phyloP scores from a whole-genome alignment of 2,888 invertebrate species.

The Leptopilina drosophilae region DNA sequence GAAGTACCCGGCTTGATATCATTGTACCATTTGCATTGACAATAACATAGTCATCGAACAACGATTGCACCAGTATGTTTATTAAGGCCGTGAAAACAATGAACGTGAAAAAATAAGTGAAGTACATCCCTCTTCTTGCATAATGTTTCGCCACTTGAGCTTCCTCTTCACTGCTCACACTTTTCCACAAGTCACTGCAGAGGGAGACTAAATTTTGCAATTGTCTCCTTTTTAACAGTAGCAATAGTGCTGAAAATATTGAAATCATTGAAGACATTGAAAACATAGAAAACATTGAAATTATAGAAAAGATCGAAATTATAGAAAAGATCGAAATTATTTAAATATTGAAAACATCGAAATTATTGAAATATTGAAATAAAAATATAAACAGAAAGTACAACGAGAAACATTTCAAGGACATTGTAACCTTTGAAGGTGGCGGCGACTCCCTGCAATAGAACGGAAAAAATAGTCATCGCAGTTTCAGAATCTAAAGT shows the following conservation, averaged over 20 bases:
- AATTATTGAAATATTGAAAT: no score
- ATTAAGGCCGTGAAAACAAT: neutral
- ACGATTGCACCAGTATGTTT: neutral
- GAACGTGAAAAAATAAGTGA: neutral
- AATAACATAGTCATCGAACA: neutral
- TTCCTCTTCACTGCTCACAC: neutral
- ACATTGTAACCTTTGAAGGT: neutral
- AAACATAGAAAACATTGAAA: no score
- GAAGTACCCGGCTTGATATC: slow-evolving; percentile 46
- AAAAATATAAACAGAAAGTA: neutral
- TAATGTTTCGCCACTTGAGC: neutral
- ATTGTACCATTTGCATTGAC: slow-evolving; percentile 46
- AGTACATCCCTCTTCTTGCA: neutral
- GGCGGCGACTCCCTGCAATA: neutral
- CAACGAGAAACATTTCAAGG: neutral
- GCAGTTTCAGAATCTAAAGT: neutral
- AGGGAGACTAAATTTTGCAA: neutral
- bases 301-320: no score
- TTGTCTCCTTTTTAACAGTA: neutral
- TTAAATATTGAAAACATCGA: no score
- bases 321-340: no score
- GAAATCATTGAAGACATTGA: neutral
- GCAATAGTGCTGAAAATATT: neutral
- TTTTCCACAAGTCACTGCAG: neutral
- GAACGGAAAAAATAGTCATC: neutral